These are phyloP conservation scores for Equus przewalskii DNA, from an alignment of 2,113 vertebrate genomes.

Conservation along the genomic window DNA sequence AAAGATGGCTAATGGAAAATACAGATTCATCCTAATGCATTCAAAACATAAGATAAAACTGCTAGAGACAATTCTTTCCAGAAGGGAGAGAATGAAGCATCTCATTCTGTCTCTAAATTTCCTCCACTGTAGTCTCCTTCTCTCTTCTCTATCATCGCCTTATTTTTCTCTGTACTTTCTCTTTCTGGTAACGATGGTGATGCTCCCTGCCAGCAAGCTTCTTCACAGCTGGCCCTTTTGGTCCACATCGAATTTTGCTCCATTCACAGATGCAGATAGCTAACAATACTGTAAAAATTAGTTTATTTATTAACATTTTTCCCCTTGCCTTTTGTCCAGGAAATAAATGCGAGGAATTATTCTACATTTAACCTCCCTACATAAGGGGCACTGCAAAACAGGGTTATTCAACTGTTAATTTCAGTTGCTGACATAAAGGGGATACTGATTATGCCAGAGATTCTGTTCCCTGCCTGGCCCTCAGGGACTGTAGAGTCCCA, in stretches of 20 bases:
- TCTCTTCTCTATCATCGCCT: constrained; percentile 35
- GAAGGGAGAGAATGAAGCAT: neutral
- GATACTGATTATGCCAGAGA: constrained; percentile 44
- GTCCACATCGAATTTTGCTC: constrained; percentile 60
- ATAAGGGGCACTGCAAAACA: constrained; percentile 48
- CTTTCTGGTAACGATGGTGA: constrained; percentile 84
- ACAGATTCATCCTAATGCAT: neutral
- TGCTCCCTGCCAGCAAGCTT: constrained; percentile 72
- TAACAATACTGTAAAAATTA: constrained; percentile 47
- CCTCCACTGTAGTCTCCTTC: neutral
- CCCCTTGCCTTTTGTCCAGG: neutral
- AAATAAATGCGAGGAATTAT: constrained; percentile 50
- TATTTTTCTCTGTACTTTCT: constrained; percentile 63
- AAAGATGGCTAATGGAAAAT: neutral
- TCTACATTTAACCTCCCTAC: constrained; percentile 39
- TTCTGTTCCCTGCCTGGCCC: neutral
- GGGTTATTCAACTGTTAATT: constrained; percentile 62
- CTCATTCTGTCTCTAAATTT: constrained; percentile 39
- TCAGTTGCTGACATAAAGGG: constrained; percentile 48
- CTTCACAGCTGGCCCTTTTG: constrained; percentile 35
- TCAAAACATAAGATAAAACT: neutral
- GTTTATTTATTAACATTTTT: constrained; percentile 55
- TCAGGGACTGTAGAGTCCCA: neutral
- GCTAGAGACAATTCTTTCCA: neutral
- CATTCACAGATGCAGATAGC: constrained; percentile 49